phyloP scores from a whole-genome alignment of 2,797 vertebrate species.

The Vultur gryphus region DNA sequence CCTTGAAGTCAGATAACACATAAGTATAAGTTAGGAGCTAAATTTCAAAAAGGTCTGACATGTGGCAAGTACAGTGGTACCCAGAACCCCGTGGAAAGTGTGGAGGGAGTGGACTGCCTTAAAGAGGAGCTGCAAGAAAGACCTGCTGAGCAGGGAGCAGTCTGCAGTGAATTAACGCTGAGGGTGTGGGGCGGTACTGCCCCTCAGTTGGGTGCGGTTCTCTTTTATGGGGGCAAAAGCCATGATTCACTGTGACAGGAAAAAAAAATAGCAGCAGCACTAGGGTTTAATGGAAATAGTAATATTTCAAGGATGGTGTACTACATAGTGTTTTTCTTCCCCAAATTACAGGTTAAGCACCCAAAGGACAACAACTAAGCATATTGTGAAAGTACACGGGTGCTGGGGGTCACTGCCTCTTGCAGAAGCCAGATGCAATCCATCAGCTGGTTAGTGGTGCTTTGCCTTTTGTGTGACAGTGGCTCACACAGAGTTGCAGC shows the following conservation, averaged over 20 bases:
- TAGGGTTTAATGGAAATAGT: background rate
- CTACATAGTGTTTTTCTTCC: background rate
- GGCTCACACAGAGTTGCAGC: background rate
- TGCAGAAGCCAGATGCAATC: background rate
- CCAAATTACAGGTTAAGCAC: background rate
- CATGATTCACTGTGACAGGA: background rate
- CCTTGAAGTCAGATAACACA: background rate
- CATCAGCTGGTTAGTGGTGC: background rate
- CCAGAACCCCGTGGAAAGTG: background rate
- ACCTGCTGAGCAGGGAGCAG: background rate
- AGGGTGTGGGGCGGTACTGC: background rate
- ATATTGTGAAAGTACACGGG: background rate
- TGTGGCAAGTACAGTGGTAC: background rate
- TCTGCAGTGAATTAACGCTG: background rate
- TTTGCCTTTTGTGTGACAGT: background rate
- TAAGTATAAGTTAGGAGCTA: background rate
- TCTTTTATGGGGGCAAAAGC: background rate
- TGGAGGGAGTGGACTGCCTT: background rate
- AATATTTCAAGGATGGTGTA: background rate
- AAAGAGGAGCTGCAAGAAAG: background rate
- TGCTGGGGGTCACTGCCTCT: background rate
- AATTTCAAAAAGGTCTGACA: background rate
- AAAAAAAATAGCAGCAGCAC: background rate
- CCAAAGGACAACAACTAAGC: background rate
- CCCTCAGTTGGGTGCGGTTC: background rate